phyloP scores from a whole-genome alignment of 1,140 invertebrate species.

The Drosophila parabipectinata region DNA sequence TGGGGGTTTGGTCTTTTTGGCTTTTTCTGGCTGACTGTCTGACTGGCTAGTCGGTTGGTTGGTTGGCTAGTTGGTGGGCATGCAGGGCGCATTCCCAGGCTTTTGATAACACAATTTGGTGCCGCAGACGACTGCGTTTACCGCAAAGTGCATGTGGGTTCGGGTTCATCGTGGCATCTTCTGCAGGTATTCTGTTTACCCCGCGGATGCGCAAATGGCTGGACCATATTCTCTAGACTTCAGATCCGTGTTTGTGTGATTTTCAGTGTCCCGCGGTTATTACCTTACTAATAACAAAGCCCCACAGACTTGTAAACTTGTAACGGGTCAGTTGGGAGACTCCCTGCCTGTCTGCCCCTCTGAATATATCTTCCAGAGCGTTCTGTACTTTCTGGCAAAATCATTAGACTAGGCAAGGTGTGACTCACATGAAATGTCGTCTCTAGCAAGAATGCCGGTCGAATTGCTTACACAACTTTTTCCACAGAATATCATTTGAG shows the following conservation, averaged over 20 bases:
- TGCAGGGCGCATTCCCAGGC: conserved; percentile 79
- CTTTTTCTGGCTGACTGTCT: conserved; percentile 1
- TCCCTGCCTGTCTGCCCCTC: neutral
- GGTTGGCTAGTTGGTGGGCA: conserved; percentile 36
- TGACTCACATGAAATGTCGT: conserved; percentile 30
- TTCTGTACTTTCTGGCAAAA: neutral
- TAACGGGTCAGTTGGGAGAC: conserved; percentile 25
- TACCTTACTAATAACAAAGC: conserved; percentile 41
- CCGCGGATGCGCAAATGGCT: conserved; percentile 15
- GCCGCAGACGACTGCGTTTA: conserved; percentile 66
- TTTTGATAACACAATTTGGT: conserved; percentile 80
- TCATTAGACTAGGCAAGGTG: conserved; percentile 39
- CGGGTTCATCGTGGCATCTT: conserved; percentile 64
- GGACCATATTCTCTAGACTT: conserved; percentile 5
- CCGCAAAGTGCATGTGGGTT: conserved; percentile 81
- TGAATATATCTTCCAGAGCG: conserved; percentile 1
- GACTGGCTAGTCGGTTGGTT: conserved; percentile 6
- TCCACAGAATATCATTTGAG: conserved; percentile 21
- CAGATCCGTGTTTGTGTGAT: conserved; percentile 3
- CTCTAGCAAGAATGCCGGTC: conserved; percentile 28
- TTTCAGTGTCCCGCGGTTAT: conserved; percentile 8
- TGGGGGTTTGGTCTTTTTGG: conserved; percentile 40
- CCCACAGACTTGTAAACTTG: conserved; percentile 33
- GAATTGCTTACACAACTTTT: conserved; percentile 46
- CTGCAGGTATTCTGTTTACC: conserved; percentile 12